Evolutionary conservation across 2,113 vertebrate species (phyloP), one percentile per base, ranked within the genome.

Genomic region (Grantiella picta): DNA sequence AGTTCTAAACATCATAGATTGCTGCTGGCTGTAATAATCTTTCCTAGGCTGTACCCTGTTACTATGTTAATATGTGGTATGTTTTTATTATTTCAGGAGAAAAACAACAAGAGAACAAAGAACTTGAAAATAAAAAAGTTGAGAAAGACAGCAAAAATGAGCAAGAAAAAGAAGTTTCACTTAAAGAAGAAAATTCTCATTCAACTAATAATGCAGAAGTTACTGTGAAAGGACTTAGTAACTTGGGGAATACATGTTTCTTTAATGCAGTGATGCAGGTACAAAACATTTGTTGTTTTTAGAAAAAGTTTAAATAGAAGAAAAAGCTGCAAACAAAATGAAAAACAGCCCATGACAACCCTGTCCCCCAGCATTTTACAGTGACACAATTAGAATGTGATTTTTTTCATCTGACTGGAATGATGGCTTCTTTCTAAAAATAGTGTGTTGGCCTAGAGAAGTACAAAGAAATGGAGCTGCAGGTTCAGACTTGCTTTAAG

Each of bases 231-330:
- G 99, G 99, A 52, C 98, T 99, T 75, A 99, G 99, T 96, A 99
- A 99, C 95, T 96, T 99, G 96, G 99, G 99, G 64, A 99, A 99
- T 94, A 99, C 99, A 0, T 99, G 99, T 88, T 99, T 99, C 97
- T 99, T 99, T 90, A 99, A 99, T 77, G 98, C 99, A 11, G 99
- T 99, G 82, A 97, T 99, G 97, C 99, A 99, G 99, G 99, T 99
- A 95, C 7, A 23, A 49, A 49, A 49, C 47, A 64, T 17, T 90
- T 90, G n/a, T 33, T 93, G 17, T 35, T 86, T 21, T 60, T 79
- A 42, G 57, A 71, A 80, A 53, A 65, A 9, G 2, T 47, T 47
- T 60, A 5, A 65, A 59, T 70, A 53, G 18, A 8, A 33, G 38
- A 68, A 76, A 71, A 75, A 78, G 19, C 6, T 11, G 54, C 15